phyloP scores from a whole-genome alignment of 2,113 vertebrate species.

The Boleophthalmus pectinirostris region DNA sequence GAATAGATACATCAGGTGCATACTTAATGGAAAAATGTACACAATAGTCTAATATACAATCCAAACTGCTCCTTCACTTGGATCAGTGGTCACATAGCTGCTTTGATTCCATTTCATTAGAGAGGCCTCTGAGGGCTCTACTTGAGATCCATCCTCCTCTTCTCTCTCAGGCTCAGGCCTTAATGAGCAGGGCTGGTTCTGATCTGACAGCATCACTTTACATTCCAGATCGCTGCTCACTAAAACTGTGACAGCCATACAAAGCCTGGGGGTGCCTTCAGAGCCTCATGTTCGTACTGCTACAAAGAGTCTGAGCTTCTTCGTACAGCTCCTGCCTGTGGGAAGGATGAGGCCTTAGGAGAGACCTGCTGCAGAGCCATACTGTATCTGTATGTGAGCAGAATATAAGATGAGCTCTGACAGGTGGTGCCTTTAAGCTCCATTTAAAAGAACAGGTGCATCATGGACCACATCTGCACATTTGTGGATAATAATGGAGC shows the following conservation, averaged over 20 bases:
- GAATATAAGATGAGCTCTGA: conserved; percentile 28
- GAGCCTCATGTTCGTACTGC: conserved; percentile 15
- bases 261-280: neutral
- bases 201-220: conserved; percentile 38
- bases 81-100: conserved; percentile 3
- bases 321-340: conserved; percentile 13
- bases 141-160: neutral
- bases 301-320: conserved; percentile 18
- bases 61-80: neutral
- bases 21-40: neutral
- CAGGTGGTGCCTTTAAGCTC: conserved; percentile 3
- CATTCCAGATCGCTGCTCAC: conserved; percentile 39
- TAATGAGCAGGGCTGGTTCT: conserved; percentile 49
- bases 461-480: conserved; percentile 12
- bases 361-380: conserved; percentile 26
- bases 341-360: conserved; percentile 41
- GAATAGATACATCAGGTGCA: neutral
- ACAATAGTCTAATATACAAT: neutral
- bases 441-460: conserved; percentile 17
- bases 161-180: conserved; percentile 16
- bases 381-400: neutral
- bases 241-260: conserved; percentile 27
- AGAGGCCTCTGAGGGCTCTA: conserved; percentile 25
- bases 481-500: no score
- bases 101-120: conserved; percentile 28